Percentiles rank a stretch among this genome's conserved stretches.
These are phyloP conservation scores for Porphyrio hochstetteri DNA, from an alignment of 2,113 vertebrate genomes.

Conservation along the genomic window DNA sequence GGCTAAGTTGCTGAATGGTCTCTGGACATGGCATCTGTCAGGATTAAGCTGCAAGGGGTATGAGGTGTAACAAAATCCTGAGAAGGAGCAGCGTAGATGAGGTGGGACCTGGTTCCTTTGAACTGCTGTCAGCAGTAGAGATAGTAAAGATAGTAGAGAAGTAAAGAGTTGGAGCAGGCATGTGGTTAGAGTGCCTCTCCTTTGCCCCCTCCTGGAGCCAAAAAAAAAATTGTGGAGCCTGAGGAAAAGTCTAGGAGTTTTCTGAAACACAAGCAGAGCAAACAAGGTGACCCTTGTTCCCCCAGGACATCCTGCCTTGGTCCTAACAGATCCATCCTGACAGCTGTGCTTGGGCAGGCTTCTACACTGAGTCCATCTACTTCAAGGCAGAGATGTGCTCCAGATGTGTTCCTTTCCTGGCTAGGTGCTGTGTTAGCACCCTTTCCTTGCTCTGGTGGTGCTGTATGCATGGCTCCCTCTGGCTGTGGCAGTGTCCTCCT, in stretches of 20 bases:
- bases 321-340: neutral
- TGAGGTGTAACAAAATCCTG: neutral
- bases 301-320: neutral
- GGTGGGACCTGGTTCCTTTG: neutral
- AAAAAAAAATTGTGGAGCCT: neutral
- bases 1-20: neutral
- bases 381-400: neutral
- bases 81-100: neutral
- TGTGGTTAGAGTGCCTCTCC: neutral
- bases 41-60: neutral
- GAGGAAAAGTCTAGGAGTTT: neutral
- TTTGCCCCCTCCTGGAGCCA: neutral
- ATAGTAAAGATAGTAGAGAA: neutral
- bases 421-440: neutral
- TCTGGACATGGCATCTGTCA: neutral
- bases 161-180: neutral
- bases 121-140: neutral
- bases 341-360: neutral
- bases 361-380: neutral
- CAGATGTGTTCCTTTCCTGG: neutral
- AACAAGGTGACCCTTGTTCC: neutral
- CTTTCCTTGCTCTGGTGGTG: neutral
- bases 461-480: neutral
- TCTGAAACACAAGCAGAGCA: neutral
- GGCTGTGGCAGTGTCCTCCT: neutral